Conservation (phyloP, 23 tunicate genomes). For the Trididemnum nubilum region DNA sequence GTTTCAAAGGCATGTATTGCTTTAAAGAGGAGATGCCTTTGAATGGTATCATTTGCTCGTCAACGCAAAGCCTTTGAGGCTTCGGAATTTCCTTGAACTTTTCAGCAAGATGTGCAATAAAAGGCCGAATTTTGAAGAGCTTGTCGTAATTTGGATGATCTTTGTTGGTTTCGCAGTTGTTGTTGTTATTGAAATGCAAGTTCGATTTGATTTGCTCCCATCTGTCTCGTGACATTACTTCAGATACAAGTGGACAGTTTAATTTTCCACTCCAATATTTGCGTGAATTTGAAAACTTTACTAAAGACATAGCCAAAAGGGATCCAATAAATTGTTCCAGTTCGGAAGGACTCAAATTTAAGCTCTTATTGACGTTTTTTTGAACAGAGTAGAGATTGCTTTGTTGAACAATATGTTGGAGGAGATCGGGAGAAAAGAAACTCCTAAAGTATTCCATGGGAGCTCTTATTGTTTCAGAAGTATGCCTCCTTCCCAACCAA, state of each 20-base stretch:
- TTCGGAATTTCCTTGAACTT: too few relatives aligned
- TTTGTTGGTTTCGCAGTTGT: too few relatives aligned
- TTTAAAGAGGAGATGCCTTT: too few relatives aligned
- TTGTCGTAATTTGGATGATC: background rate
- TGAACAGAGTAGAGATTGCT: background rate
- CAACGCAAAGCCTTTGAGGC: too few relatives aligned
- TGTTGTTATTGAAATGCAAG: background rate
- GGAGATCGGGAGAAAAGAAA: background rate
- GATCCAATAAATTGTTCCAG: conserved; percentile 16
- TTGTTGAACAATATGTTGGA: too few relatives aligned
- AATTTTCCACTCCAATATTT: conserved; percentile 4
- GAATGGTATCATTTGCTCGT: too few relatives aligned
- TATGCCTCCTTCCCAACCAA: too few relatives aligned
- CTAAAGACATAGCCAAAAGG: background rate
- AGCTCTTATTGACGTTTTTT: background rate
- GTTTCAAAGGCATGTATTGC: too few relatives aligned
- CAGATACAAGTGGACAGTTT: background rate
- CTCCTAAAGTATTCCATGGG: background rate
- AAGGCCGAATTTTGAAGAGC: background rate
- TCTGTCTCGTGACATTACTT: conserved; percentile 5
- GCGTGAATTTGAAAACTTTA: background rate
- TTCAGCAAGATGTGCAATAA: too few relatives aligned
- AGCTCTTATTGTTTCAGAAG: too few relatives aligned
- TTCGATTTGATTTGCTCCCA: conserved; percentile 14
- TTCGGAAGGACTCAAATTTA: conserved; percentile 1